Evolutionary conservation across 2,113 vertebrate genomes (phyloP).

Genomic region (Oncorhynchus nerka): DNA sequence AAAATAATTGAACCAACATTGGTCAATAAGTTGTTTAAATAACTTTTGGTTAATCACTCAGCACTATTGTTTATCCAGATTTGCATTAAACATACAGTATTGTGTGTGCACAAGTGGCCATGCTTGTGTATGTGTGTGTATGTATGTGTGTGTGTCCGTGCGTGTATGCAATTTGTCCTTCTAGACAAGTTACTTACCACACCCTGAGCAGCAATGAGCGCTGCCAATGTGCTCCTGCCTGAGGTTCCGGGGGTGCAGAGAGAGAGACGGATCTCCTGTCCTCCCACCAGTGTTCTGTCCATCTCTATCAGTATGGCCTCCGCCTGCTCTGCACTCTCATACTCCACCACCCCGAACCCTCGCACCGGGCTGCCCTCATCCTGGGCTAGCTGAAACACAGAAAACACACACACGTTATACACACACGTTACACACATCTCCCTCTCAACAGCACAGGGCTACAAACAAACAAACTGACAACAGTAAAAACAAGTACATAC

Average conservation of each 20-base stretch:
- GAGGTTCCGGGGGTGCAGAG: slow-evolving; percentile 91
- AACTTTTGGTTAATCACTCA: no score
- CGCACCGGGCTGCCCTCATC: slow-evolving; percentile 84
- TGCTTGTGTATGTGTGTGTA: not conserved
- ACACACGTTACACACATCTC: not conserved
- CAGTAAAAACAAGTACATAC: not conserved
- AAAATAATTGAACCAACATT: no score
- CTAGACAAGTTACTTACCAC: slow-evolving; percentile 80
- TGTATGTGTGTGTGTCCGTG: slow-evolving; percentile 1
- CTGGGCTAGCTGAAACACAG: slow-evolving; percentile 83
- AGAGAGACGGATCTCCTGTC: slow-evolving; percentile 84
- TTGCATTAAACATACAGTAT: no score
- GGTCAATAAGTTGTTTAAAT: no score
- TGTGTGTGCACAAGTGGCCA: not conserved
- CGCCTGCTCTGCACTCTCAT: slow-evolving; percentile 85
- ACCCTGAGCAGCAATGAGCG: slow-evolving; percentile 89
- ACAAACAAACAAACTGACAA: not conserved
- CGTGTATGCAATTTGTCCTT: not conserved
- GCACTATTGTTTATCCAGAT: no score
- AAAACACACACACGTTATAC: not conserved
- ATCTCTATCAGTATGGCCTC: slow-evolving; percentile 81
- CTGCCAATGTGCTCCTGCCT: slow-evolving; percentile 91
- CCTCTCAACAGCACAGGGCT: not conserved
- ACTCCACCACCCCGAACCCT: slow-evolving; percentile 92
- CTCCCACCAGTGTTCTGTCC: slow-evolving; percentile 75